Evolutionary conservation across 2,113 vertebrate species (phyloP), one percentile per base, ranked within the genome.

Genomic region (Corydoras maculifer): DNA sequence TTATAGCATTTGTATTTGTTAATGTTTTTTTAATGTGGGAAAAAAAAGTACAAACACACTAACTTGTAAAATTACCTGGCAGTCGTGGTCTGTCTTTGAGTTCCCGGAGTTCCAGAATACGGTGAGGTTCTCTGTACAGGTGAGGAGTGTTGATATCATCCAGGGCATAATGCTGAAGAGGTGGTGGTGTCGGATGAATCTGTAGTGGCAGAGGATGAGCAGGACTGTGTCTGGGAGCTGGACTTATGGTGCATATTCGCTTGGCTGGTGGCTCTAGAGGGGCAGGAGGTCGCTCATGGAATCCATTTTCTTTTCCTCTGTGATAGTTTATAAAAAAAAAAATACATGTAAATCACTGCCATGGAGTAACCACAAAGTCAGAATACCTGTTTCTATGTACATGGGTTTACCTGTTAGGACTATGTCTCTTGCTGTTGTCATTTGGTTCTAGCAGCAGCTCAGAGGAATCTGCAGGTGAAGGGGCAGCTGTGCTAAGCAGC

Each of bases 241-340:
- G 97, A 85, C 96, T 99, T 84, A 98, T 98, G 85, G 97, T 99
- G 87, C 96, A 99, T 62, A 98, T 94, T 50, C 96, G 87, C 78
- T 99, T 98, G 57, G 94, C 90, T 0, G 95, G 91, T 1, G 96
- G 95, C 81, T 97, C 96, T 9, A 96, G 75, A 0, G 92, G 84
- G 48, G 91, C 76, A 0, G 92, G 62, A 0, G 94, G 95, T 61
- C 94, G 94, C 74, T 99, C 97, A 0, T 89, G 89, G 84, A 97
- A 98, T 64, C 89, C 90, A 61, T 87, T 93, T 73, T 99, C 97
- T 80, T 98, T 91, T 14, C 65, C 90, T 82, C 97, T 97, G 75
- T 79, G 73, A 43, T 73, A 12, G 3, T 8, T 5, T 14, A 51
- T 55, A 13, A 61, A 32, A 58, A 15, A 66, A 7, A 29, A 58